A percentile compares a stretch with the other conserved stretches of the same genome.
Evolutionary conservation across 2,888 invertebrate genomes (phyloP).

Genomic region (Gastracanthus pulcherrimus): DNA sequence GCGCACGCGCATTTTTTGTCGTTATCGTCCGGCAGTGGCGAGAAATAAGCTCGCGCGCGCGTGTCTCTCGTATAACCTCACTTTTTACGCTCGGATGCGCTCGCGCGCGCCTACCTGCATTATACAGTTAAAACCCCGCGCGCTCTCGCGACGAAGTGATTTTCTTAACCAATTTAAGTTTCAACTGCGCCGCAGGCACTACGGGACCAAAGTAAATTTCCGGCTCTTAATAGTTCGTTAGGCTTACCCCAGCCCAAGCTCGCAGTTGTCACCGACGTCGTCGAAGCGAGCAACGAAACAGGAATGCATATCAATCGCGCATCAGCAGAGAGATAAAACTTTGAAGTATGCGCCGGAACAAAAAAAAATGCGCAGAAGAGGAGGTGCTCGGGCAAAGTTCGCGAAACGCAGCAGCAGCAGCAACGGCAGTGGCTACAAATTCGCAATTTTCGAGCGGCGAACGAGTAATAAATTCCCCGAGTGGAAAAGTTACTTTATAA

Average conservation of each 20-base stretch:
- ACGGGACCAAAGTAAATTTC: slow-evolving; percentile 46
- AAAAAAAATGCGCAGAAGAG: too few species aligned
- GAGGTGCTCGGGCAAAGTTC: neutral
- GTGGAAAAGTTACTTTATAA: slow-evolving; percentile 54
- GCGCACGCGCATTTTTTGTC: too few species aligned
- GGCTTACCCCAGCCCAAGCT: neutral
- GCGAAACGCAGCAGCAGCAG: too few species aligned
- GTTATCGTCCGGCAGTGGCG: too few species aligned
- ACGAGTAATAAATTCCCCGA: slow-evolving; percentile 47
- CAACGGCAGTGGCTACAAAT: neutral
- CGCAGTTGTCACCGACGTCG: neutral
- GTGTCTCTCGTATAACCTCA: too few species aligned
- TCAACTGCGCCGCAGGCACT: neutral
- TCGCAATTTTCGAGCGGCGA: slow-evolving; percentile 28
- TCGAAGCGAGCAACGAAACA: neutral
- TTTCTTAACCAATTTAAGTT: slow-evolving; percentile 13
- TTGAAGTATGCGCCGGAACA: too few species aligned
- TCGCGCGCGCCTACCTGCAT: too few species aligned
- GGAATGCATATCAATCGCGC: slow-evolving; percentile 7
- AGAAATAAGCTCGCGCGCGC: too few species aligned
- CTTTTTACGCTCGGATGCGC: too few species aligned
- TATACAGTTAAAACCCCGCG: too few species aligned
- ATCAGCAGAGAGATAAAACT: slow-evolving; percentile 29
- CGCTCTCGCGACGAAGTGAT: neutral
- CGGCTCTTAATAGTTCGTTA: slow-evolving; percentile 35